These are phyloP conservation scores for Anguilla megastoma DNA, from an alignment of 2,797 vertebrate genomes.

Conservation along the genomic window DNA sequence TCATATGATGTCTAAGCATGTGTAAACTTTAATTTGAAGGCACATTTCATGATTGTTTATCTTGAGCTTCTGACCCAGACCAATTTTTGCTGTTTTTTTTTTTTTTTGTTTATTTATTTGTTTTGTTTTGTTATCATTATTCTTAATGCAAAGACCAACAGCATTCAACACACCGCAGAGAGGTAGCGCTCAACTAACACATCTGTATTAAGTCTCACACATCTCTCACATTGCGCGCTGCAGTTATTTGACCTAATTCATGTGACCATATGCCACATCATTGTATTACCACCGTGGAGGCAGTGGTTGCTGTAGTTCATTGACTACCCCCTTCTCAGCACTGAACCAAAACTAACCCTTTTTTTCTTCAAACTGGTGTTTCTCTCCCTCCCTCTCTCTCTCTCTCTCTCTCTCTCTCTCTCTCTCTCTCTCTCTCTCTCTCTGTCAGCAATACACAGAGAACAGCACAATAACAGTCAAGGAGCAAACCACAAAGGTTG, in stretches of 20 bases:
- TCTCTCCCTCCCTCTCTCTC: too few species aligned
- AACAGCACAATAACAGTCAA: too few species aligned
- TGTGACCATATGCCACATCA: background rate
- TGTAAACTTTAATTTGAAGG: background rate
- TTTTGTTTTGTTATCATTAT: background rate
- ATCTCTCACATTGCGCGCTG: background rate
- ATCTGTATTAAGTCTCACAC: background rate
- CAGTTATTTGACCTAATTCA: constrained; percentile 4
- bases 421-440: too few species aligned
- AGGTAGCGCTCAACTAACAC: background rate
- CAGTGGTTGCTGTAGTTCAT: background rate
- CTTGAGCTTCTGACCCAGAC: background rate
- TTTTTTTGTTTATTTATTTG: background rate
- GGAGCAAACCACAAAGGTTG: too few species aligned
- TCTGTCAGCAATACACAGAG: too few species aligned
- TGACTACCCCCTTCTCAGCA: background rate
- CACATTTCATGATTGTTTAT: background rate
- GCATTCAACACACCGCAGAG: background rate
- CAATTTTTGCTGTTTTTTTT: background rate
- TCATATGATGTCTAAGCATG: too few species aligned
- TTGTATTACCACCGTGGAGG: background rate
- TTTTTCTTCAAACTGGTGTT: background rate
- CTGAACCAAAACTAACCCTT: background rate
- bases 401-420: too few species aligned
- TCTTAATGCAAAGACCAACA: background rate